phyloP scores from a whole-genome alignment of 2,888 invertebrate genomes.

The Cephus nigrinus region DNA sequence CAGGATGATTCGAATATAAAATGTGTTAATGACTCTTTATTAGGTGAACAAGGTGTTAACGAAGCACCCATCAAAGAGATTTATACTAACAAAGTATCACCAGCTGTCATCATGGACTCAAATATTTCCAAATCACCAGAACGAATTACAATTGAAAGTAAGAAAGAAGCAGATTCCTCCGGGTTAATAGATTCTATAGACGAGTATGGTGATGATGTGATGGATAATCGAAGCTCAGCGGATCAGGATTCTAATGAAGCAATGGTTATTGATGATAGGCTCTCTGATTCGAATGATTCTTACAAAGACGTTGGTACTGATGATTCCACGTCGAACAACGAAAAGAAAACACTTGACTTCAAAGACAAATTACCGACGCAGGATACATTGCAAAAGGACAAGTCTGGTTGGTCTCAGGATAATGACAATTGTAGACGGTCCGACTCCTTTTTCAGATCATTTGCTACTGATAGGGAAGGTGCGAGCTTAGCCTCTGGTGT shows the following conservation, averaged over 20 bases:
- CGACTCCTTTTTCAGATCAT: neutral
- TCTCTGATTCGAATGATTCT: slow-evolving; percentile 39
- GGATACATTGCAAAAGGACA: neutral
- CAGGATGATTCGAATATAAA: neutral
- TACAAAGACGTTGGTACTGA: slow-evolving; percentile 24
- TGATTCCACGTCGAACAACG: slow-evolving; percentile 18
- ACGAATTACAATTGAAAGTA: slow-evolving; percentile 25
- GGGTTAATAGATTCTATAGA: slow-evolving; percentile 30
- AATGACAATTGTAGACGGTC: neutral
- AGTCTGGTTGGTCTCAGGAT: neutral
- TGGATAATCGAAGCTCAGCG: slow-evolving; percentile 32
- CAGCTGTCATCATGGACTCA: slow-evolving; percentile 29
- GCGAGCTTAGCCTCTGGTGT: neutral
- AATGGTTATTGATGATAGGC: slow-evolving; percentile 44
- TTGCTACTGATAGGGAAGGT: neutral
- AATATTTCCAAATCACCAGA: slow-evolving; percentile 31
- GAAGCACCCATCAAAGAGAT: slow-evolving; percentile 1
- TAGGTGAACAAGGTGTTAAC: neutral
- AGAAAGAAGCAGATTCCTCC: slow-evolving; percentile 11
- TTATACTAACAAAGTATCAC: slow-evolving; percentile 18
- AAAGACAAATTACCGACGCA: neutral
- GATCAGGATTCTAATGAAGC: slow-evolving; percentile 44
- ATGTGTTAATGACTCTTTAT: slow-evolving; percentile 1
- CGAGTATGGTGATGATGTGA: slow-evolving; percentile 34
- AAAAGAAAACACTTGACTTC: slow-evolving; percentile 7